Percentiles rank a stretch among this genome's conserved stretches.
Evolutionary conservation across 1,140 invertebrate species (phyloP).

Genomic region (Drosophila funebris): DNA sequence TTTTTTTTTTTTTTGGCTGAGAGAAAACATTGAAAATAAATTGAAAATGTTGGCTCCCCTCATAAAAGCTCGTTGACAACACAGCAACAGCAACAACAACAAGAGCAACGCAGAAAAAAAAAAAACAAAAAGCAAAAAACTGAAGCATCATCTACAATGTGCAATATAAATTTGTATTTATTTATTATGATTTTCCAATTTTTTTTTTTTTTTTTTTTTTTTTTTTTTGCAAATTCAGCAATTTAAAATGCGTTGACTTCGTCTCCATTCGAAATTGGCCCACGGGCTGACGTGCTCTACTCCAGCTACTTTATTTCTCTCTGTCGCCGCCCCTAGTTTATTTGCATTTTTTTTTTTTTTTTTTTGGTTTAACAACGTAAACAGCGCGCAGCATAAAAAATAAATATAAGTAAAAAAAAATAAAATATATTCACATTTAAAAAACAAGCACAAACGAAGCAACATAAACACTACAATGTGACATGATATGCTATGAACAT

Average conservation of each 20-base stretch:
- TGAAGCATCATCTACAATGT: slow-evolving; percentile 50
- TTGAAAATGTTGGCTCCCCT: slow-evolving; percentile 61
- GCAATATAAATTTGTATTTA: slow-evolving; percentile 75
- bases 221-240: slow-evolving; percentile 44
- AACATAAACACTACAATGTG: neutral
- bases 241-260: slow-evolving; percentile 44
- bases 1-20: slow-evolving; percentile 6
- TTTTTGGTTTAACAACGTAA: slow-evolving; percentile 53
- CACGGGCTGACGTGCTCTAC: slow-evolving; percentile 6
- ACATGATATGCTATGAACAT: slow-evolving; percentile 7
- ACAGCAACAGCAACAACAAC: slow-evolving; percentile 24
- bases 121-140: slow-evolving; percentile 12
- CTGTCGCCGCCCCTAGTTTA: neutral
- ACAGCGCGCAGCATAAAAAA: slow-evolving; percentile 1
- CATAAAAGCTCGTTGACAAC: slow-evolving; percentile 68
- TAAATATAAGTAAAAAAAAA: slow-evolving; percentile 5
- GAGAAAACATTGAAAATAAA: slow-evolving; percentile 77
- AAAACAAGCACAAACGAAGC: slow-evolving; percentile 12
- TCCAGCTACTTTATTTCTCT: slow-evolving; percentile 7
- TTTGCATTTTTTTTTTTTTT: slow-evolving; percentile 45
- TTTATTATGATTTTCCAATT: slow-evolving; percentile 77
- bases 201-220: no score
- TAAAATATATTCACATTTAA: slow-evolving; percentile 42
- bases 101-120: slow-evolving; percentile 6
- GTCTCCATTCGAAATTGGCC: slow-evolving; percentile 61